Evolutionary conservation across 1,140 invertebrate genomes (phyloP), one percentile per base, ranked within the genome.

Genomic region (Trichogramma pretiosum): DNA sequence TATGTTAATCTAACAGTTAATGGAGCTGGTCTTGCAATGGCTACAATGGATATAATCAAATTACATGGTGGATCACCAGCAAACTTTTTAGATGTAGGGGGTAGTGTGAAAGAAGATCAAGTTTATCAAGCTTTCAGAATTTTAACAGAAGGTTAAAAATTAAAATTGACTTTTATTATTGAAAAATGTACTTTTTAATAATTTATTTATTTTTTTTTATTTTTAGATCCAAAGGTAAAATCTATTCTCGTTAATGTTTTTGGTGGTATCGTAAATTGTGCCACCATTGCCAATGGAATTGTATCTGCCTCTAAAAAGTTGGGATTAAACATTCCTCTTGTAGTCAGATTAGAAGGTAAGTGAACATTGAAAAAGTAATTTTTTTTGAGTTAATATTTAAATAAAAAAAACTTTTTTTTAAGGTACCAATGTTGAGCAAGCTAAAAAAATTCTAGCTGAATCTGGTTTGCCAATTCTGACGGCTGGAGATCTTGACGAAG

Each of bases 251-350:
- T 99, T 0, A 99, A 99, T 73, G 93, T 99, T 3, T 99, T 99
- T 77, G 96, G 93, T 50, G 96, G 96, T 54, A 99, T 99, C 64
- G 94, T 99, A 0, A 97, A 99, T 71, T 99, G 96, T 77, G 89
- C 84, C 2, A 98, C 85, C 5, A 90, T 99, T 65, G 95, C 96
- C 3, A 90, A 85, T 60, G 96, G 96, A 37, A 90, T 99, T 55
- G 84, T 97, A 2, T 79, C 84, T 48, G 95, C 95, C 18, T 86
- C 84, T 54, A 83, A 83, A 65, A 82, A 80, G 48, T 82, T 91
- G 35, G 73, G 84, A 36, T 74, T 98, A 1, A 80, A 82, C 60
- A 80, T 97, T 46, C 95, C 96, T 1, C 67, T 99, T 13, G 79
- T 98, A 51, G 93, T 98, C 9, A 77, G 96, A 59, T 72, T 99